Evolutionary conservation across 2,797 vertebrate species (phyloP).

Genomic region (Sebastes diploproa): DNA sequence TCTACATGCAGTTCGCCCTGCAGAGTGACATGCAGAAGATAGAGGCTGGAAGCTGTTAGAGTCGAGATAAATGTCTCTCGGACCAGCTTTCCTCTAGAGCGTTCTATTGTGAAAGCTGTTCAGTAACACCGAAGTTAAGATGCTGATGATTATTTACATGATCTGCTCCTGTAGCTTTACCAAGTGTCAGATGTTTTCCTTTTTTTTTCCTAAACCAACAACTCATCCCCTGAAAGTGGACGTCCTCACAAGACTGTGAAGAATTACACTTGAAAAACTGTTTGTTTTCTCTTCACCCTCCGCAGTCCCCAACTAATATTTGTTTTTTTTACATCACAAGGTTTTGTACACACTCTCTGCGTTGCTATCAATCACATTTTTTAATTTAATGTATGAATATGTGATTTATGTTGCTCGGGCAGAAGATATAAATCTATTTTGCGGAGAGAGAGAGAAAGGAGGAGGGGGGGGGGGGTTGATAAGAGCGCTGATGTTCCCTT

Average conservation of each 20-base stretch:
- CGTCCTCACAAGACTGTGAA: slow-evolving; percentile 39
- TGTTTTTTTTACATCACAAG: slow-evolving; percentile 54
- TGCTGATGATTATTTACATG: slow-evolving; percentile 18
- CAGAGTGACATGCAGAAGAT: slow-evolving; percentile 38
- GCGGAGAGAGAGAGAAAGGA: slow-evolving; percentile 29
- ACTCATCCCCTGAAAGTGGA: slow-evolving; percentile 25
- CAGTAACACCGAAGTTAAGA: not conserved
- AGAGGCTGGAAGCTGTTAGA: slow-evolving; percentile 30
- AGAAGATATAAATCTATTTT: slow-evolving; percentile 84
- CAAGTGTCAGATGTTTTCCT: slow-evolving; percentile 24
- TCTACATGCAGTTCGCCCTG: slow-evolving; percentile 25
- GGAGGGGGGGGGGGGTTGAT: slow-evolving; percentile 43
- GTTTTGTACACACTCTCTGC: slow-evolving; percentile 67
- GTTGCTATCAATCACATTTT: slow-evolving; percentile 82
- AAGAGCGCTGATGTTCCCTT: slow-evolving; percentile 80
- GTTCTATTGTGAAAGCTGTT: slow-evolving; percentile 1
- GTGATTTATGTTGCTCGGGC: slow-evolving; percentile 84
- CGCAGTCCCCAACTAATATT: slow-evolving; percentile 66
- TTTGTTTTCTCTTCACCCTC: slow-evolving; percentile 67
- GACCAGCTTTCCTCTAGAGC: not conserved
- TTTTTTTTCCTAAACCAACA: slow-evolving; percentile 25
- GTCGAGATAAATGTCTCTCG: slow-evolving; percentile 19
- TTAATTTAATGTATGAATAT: slow-evolving; percentile 89
- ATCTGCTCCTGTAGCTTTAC: slow-evolving; percentile 19
- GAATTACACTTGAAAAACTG: slow-evolving; percentile 54